Percentiles rank a stretch among this genome's conserved stretches.
Conservation (phyloP, 2,888 invertebrate genomes). For the Drosophila lutescens region DNA sequence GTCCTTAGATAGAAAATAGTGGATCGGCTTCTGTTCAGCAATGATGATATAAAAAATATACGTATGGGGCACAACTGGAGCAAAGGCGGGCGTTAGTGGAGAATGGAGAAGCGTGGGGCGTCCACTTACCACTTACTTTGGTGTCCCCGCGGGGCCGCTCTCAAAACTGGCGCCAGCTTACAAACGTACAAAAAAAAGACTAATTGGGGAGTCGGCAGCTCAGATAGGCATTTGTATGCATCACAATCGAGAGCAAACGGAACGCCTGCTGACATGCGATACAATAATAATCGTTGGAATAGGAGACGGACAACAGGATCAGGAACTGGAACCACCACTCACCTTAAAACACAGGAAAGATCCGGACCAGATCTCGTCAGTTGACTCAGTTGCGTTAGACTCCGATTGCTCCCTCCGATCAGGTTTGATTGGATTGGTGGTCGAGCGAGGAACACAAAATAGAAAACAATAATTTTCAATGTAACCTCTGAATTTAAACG, state of each 20-base stretch:
- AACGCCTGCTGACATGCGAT: slow-evolving; percentile 38
- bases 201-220: slow-evolving; percentile 27
- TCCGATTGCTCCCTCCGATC: background rate
- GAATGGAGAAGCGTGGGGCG: background rate
- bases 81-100: background rate
- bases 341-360: background rate
- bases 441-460: slow-evolving; percentile 7
- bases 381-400: background rate
- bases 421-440: slow-evolving; percentile 4
- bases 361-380: slow-evolving; percentile 1
- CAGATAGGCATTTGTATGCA: slow-evolving; percentile 45
- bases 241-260: slow-evolving; percentile 19
- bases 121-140: slow-evolving; percentile 54
- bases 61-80: slow-evolving; percentile 30
- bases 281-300: background rate
- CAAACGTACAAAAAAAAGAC: slow-evolving; percentile 57
- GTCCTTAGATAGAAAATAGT: slow-evolving; percentile 10
- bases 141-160: slow-evolving; percentile 15
- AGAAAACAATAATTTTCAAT: slow-evolving; percentile 29
- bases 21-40: slow-evolving; percentile 1
- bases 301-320: too few species aligned
- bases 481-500: slow-evolving; percentile 28
- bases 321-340: background rate
- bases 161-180: slow-evolving; percentile 48
- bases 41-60: slow-evolving; percentile 54